These are phyloP conservation scores for Schrankia costaestrigalis DNA, from an alignment of 2,888 invertebrate genomes.

Conservation along the genomic window DNA sequence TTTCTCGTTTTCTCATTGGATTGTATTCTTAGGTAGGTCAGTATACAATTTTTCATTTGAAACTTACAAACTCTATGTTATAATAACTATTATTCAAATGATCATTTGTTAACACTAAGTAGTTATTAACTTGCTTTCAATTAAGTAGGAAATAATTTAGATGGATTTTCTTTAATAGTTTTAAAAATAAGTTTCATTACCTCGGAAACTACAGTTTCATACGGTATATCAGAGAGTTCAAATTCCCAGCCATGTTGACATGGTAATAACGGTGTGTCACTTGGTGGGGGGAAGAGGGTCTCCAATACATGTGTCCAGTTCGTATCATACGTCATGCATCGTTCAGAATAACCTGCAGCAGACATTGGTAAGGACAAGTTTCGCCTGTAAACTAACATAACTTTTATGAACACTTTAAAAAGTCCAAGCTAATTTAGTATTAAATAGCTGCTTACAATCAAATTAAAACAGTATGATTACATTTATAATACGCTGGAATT, in stretches of 20 bases:
- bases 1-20: no score
- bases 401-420: no score
- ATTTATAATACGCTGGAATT: no score
- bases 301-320: slow-evolving; percentile 61
- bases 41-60: no score
- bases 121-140: background rate
- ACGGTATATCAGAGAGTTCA: slow-evolving; percentile 60
- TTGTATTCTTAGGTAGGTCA: no score
- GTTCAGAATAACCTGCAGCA: slow-evolving; percentile 44
- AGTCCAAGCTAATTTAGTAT: no score
- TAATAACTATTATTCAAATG: no score
- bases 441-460: no score
- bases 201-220: slow-evolving; percentile 62
- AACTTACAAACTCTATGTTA: background rate
- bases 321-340: slow-evolving; percentile 50
- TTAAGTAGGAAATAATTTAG: background rate
- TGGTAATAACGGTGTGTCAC: slow-evolving; percentile 43
- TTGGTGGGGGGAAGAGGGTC: slow-evolving; percentile 45
- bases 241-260: slow-evolving; percentile 66
- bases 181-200: slow-evolving; percentile 28
- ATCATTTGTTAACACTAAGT: background rate
- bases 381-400: no score
- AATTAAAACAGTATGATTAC: no score
- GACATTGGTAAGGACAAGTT: slow-evolving; percentile 54
- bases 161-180: background rate